phyloP scores from a whole-genome alignment of 2,113 vertebrate species.

The Crotalus tigris region DNA sequence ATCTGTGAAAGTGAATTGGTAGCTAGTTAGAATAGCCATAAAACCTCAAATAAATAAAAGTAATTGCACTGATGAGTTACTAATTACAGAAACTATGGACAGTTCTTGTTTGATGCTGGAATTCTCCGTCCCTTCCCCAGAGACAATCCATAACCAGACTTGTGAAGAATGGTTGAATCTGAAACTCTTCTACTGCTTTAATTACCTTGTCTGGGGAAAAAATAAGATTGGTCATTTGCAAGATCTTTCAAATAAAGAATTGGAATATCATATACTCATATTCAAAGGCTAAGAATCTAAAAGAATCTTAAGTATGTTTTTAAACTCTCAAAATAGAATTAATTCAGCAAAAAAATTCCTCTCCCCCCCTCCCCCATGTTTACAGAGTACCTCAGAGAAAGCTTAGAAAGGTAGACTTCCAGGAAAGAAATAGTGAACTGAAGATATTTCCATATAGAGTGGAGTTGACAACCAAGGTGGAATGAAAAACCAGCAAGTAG shows the following conservation, averaged over 20 bases:
- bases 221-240: neutral
- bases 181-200: neutral
- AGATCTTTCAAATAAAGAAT: neutral
- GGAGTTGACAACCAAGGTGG: neutral
- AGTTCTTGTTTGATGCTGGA: conserved; percentile 14
- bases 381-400: neutral
- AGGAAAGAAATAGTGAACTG: neutral
- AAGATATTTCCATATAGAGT: neutral
- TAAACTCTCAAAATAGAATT: neutral
- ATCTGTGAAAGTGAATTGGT: conserved; percentile 9
- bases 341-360: neutral
- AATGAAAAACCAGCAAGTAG: neutral
- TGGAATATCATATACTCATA: neutral
- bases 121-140: conserved; percentile 5
- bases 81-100: conserved; percentile 4
- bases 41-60: conserved; percentile 32
- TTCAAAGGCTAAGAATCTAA: neutral
- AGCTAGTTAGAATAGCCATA: neutral
- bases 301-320: neutral
- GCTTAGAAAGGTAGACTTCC: neutral
- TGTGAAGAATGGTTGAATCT: neutral
- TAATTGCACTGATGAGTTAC: conserved; percentile 29
- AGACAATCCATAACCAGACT: neutral
- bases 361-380: neutral
- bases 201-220: neutral